phyloP scores from a whole-genome alignment of 2,113 vertebrate species.

The Python bivittatus region DNA sequence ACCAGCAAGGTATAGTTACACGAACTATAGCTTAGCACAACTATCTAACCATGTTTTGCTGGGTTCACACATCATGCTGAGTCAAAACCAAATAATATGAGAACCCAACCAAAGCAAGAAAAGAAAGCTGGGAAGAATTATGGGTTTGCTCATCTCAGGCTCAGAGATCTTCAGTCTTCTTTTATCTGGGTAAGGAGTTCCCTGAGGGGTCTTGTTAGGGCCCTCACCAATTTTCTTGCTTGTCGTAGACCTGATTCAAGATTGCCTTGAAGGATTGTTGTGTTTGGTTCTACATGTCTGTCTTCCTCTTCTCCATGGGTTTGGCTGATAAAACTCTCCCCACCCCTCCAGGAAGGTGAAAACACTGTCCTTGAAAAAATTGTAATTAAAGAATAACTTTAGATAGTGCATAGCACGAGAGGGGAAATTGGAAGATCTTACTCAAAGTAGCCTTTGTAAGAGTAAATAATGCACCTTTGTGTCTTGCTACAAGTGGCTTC shows the following conservation, averaged over 20 bases:
- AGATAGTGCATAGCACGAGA: not conserved
- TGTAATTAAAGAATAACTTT: not conserved
- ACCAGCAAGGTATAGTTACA: too few relatives aligned
- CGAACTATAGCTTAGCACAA: too few relatives aligned
- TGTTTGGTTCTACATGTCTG: not conserved
- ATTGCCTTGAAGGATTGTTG: not conserved
- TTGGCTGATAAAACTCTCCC: not conserved
- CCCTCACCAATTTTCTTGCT: not conserved
- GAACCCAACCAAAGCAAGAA: not conserved
- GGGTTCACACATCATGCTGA: too few relatives aligned
- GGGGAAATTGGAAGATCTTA: slow-evolving; percentile 8
- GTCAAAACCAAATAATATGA: too few relatives aligned
- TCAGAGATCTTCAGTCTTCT: not conserved
- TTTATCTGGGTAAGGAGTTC: not conserved
- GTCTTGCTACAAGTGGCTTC: not conserved
- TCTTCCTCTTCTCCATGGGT: not conserved
- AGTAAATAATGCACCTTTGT: slow-evolving; percentile 19
- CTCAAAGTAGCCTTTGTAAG: slow-evolving; percentile 34
- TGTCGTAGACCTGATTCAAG: too few relatives aligned
- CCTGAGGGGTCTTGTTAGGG: not conserved
- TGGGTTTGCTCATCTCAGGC: not conserved
- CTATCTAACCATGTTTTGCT: too few relatives aligned
- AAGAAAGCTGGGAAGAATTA: not conserved
- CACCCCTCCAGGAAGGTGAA: not conserved
- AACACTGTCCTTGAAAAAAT: not conserved